A percentile compares a stretch with the other conserved stretches of the same genome.
These are phyloP conservation scores for Sialis lutaria DNA, from an alignment of 2,888 invertebrate genomes.

Conservation along the genomic window DNA sequence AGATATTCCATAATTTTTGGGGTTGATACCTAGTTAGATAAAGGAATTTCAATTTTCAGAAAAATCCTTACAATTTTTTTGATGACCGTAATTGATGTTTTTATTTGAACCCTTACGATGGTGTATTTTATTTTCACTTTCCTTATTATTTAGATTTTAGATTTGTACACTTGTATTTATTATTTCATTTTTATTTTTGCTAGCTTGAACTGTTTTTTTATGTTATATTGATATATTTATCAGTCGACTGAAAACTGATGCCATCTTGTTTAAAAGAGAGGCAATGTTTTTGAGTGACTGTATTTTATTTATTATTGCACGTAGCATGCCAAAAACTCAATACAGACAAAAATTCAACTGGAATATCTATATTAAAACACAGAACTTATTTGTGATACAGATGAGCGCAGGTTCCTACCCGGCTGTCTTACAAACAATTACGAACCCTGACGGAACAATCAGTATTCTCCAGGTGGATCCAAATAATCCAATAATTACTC, in stretches of 20 bases:
- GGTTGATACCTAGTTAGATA: too few relatives aligned
- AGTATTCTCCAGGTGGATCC: conserved; percentile 93
- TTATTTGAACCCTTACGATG: background rate
- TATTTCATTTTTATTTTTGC: background rate
- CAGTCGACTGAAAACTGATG: background rate
- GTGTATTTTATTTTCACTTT: background rate
- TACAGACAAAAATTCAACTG: background rate
- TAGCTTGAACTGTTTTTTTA: conserved; percentile 6
- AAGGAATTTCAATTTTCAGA: too few relatives aligned
- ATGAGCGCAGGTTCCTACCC: conserved; percentile 25
- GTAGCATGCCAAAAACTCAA: background rate
- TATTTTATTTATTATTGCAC: background rate
- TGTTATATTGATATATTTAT: conserved; percentile 1
- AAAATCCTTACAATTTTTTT: background rate
- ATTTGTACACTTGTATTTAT: conserved; percentile 1
- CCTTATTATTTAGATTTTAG: background rate
- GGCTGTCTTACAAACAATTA: conserved; percentile 86
- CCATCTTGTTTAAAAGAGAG: background rate
- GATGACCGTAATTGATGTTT: background rate
- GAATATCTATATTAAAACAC: background rate
- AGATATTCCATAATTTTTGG: too few relatives aligned
- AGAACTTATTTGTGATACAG: background rate
- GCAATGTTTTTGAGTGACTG: background rate
- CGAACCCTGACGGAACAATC: conserved; percentile 90
- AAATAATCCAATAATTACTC: conserved; percentile 81